A percentile compares a stretch with the other conserved stretches of the same genome.
phyloP scores from a whole-genome alignment of 2,888 invertebrate species.

The Sclerodermus sp. region DNA sequence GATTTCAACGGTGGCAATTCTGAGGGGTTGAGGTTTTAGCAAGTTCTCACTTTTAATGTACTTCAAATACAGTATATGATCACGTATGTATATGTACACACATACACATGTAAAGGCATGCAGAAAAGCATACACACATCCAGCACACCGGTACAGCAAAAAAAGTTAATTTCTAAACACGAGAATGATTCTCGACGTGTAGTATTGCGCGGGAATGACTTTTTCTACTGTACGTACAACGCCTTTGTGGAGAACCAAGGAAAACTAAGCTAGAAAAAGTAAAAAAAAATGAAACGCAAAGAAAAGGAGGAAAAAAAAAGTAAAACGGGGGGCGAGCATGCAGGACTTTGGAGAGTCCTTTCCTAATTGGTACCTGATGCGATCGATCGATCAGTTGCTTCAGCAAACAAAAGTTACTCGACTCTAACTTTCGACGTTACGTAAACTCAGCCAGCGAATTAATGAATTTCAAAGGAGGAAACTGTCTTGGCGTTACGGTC shows the following conservation, averaged over 20 bases:
- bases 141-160: not conserved
- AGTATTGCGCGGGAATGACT: too few species aligned
- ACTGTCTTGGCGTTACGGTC: too few species aligned
- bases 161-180: too few species aligned
- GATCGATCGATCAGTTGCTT: not conserved
- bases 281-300: not conserved
- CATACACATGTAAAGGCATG: slow-evolving; percentile 9
- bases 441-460: too few species aligned
- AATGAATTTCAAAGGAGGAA: too few species aligned
- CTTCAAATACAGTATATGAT: slow-evolving; percentile 14
- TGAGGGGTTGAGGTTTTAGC: slow-evolving; percentile 23
- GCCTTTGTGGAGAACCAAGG: not conserved
- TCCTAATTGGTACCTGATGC: not conserved
- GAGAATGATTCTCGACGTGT: too few species aligned
- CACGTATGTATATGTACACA: slow-evolving; percentile 9
- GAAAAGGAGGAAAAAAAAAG: too few species aligned
- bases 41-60: slow-evolving; percentile 15
- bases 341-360: not conserved
- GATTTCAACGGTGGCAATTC: not conserved
- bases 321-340: too few species aligned
- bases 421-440: too few species aligned
- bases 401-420: too few species aligned
- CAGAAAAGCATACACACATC: not conserved
- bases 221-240: not conserved
- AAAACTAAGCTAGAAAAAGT: not conserved